Conservation (phyloP, 1,140 invertebrate genomes). For the Eurosta solidaginis region DNA sequence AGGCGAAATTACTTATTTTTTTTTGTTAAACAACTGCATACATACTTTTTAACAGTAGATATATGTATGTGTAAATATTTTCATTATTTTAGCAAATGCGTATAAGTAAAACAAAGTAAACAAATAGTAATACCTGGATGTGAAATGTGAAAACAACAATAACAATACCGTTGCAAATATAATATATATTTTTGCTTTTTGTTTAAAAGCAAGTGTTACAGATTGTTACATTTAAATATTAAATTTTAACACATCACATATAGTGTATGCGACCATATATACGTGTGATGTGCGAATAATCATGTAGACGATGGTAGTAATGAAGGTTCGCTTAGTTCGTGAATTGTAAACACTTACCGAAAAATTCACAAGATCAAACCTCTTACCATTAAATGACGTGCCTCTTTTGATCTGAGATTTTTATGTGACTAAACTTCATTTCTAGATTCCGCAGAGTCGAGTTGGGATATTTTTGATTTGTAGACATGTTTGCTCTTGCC, state of each 20-base stretch:
- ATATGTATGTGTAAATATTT: conserved; percentile 21
- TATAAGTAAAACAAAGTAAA: background rate
- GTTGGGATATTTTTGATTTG: too few relatives aligned
- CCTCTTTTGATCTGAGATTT: too few relatives aligned
- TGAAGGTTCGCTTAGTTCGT: too few relatives aligned
- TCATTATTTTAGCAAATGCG: conserved; percentile 8
- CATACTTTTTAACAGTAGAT: too few relatives aligned
- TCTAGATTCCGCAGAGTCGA: too few relatives aligned
- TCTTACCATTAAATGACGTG: too few relatives aligned
- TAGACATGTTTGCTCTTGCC: too few relatives aligned
- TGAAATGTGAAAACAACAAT: background rate
- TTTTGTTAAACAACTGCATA: background rate
- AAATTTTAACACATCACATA: conserved; percentile 21
- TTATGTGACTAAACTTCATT: too few relatives aligned
- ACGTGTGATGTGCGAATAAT: too few relatives aligned
- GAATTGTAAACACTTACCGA: too few relatives aligned
- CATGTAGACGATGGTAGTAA: too few relatives aligned
- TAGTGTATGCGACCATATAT: background rate
- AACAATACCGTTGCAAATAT: background rate
- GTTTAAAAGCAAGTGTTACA: conserved; percentile 15
- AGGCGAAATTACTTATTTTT: conserved; percentile 18
- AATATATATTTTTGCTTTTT: background rate
- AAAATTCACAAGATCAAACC: too few relatives aligned
- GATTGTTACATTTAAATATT: conserved; percentile 8
- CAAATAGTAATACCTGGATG: background rate